Evolutionary conservation across 2,113 vertebrate species (phyloP).

Genomic region (Sinocyclocheilus anshuiensis): DNA sequence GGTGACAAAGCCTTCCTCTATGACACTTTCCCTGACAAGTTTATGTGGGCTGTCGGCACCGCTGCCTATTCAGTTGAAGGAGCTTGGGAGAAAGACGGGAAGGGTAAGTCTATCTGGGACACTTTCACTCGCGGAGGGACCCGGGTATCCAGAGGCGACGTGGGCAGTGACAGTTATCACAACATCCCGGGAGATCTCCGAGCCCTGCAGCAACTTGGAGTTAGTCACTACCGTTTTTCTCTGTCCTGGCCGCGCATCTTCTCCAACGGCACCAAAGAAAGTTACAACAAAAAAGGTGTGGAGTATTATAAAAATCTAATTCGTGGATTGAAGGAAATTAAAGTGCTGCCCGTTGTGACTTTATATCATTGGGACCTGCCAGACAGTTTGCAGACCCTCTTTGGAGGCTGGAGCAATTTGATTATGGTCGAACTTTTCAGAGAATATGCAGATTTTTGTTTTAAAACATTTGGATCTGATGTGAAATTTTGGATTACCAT

Average conservation of each 20-base stretch:
- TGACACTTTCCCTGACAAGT: constrained; percentile 87
- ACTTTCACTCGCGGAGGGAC: constrained; percentile 82
- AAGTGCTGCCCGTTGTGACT: constrained; percentile 88
- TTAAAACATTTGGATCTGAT: constrained; percentile 86
- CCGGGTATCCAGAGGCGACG: constrained; percentile 77
- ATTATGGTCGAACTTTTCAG: constrained; percentile 80
- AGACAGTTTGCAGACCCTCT: constrained; percentile 81
- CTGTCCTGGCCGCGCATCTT: constrained; percentile 92
- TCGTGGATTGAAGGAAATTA: constrained; percentile 76
- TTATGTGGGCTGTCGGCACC: constrained; percentile 91
- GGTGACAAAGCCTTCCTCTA: constrained; percentile 86
- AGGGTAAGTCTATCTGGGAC: constrained; percentile 92
- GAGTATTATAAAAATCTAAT: constrained; percentile 85
- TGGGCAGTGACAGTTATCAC: constrained; percentile 93
- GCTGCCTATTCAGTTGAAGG: constrained; percentile 96
- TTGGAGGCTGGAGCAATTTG: constrained; percentile 87
- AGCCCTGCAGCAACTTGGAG: constrained; percentile 81
- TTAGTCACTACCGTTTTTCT: constrained; percentile 94
- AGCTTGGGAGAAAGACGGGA: constrained; percentile 87
- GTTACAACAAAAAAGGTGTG: constrained; percentile 80
- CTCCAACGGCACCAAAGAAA: constrained; percentile 82
- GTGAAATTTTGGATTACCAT: constrained; percentile 96
- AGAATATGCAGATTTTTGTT: constrained; percentile 92
- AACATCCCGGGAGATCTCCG: constrained; percentile 83
- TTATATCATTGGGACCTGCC: constrained; percentile 98